A percentile compares a stretch with the other conserved stretches of the same genome.
Evolutionary conservation across 2,888 invertebrate genomes (phyloP).

Genomic region (Yponomeuta sedellus): DNA sequence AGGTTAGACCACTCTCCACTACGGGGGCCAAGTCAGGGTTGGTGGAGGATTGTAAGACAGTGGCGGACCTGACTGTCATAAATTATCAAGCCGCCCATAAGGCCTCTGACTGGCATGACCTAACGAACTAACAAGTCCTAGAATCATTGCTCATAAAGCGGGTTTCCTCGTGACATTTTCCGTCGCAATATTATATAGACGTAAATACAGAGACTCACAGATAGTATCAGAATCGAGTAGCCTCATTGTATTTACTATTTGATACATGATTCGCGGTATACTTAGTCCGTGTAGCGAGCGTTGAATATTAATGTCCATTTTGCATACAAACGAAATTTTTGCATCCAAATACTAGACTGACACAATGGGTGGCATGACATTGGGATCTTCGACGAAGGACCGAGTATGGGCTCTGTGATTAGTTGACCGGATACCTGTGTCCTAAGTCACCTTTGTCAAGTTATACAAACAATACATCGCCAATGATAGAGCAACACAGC

Average conservation of each 20-base stretch:
- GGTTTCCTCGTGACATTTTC: too few species aligned
- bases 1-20: too few species aligned
- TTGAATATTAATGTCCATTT: conserved; percentile 57
- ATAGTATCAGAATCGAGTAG: background rate
- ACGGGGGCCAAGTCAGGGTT: too few species aligned
- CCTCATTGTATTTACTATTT: conserved; percentile 14
- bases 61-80: too few species aligned
- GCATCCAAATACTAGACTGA: conserved; percentile 27
- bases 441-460: background rate
- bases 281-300: conserved; percentile 15
- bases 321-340: conserved; percentile 57
- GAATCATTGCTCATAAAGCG: too few species aligned
- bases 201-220: background rate
- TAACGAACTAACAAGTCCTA: too few species aligned
- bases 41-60: too few species aligned
- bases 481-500: too few species aligned
- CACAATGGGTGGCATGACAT: conserved; percentile 32
- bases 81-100: too few species aligned
- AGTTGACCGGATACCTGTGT: background rate
- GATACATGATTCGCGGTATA: conserved; percentile 12
- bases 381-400: background rate
- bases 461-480: background rate
- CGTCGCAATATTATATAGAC: too few species aligned
- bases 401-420: background rate
- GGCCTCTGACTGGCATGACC: too few species aligned